phyloP scores from a whole-genome alignment of 2,113 vertebrate genomes.

The Bos taurus region DNA sequence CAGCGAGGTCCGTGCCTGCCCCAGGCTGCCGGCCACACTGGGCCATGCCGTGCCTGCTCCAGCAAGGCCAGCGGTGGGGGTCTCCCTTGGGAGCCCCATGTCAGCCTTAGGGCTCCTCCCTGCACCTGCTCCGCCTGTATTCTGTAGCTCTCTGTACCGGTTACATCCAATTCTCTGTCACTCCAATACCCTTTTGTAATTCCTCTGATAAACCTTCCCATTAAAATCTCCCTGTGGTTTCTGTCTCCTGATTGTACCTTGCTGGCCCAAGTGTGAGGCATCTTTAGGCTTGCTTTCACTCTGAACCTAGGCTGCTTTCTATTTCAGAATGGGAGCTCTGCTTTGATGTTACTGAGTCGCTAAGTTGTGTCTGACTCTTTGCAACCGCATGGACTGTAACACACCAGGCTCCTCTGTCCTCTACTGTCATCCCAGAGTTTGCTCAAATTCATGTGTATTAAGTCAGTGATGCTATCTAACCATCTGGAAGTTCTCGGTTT shows the following conservation, averaged over 20 bases:
- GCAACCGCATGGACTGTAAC: not conserved
- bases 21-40: rapidly evolving
- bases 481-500: not conserved
- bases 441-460: not conserved
- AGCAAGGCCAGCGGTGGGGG: not conserved
- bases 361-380: not conserved
- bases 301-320: not conserved
- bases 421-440: not conserved
- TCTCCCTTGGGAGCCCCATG: too few relatives aligned
- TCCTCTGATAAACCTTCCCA: not conserved
- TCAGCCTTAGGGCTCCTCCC: not conserved
- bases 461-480: not conserved
- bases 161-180: not conserved
- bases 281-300: not conserved
- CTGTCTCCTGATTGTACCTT: not conserved
- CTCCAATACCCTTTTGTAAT: not conserved
- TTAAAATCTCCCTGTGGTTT: not conserved
- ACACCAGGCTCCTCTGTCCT: not conserved
- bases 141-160: rapidly evolving
- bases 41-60: rapidly evolving
- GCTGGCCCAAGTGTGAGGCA: rapidly evolving
- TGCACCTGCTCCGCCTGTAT: rapidly evolving
- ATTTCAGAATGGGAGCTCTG: not conserved
- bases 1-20: not conserved
- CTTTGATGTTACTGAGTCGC: not conserved